Base-by-base conservation (phyloP, 2,888 invertebrate genomes). In the Campoplex capitator region DNA sequence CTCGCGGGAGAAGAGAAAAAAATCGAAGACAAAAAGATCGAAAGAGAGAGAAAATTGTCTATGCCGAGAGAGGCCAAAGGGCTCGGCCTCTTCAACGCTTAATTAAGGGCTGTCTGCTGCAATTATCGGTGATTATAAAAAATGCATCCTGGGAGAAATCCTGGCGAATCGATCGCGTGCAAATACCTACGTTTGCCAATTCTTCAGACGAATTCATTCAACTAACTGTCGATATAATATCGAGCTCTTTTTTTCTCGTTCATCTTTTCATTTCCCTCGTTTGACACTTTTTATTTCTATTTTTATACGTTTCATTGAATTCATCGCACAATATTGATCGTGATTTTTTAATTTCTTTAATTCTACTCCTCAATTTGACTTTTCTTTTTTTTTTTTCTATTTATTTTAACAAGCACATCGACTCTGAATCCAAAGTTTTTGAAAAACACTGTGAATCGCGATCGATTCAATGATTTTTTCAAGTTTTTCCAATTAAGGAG, bases 111-210 rank as follows among this genome's bases (percentile, higher is more conserved):
- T 88, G 90, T 89, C 89, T 75, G 85, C 88, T 83, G 79, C 85
- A 90, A 90, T 92, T 91, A 91, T 85, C 77, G 65, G 67, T 54
- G 84, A 88, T 90, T 88, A 88, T 88, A 89, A 92, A 90, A 86
- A 89, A 91, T 90, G 88, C 89, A 84, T 84, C 89, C 85, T 86
- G 82, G 79, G 65, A 42, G 58, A 68, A 71, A 75, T 58, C 67
- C 68, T 65, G 28, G 45, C 9, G 16, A 70, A 87, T 85, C 73
- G 84, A 87, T 86, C 62, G 58, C 71, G 62, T 79, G 79, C 35
- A 23, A 35, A 32, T 62, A 35, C 77, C 0, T 35, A 48, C 74
- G 45, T n/a, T 9, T 0, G 28, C 54, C 28, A 56, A 82, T 23
- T 11, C 35, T 7, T 54, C 45, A 48, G 38, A 28, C 18, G 13